Percentiles rank a stretch among this genome's conserved stretches.
These are phyloP conservation scores for Erebia palarica DNA, from an alignment of 2,888 invertebrate species.

Conservation along the genomic window DNA sequence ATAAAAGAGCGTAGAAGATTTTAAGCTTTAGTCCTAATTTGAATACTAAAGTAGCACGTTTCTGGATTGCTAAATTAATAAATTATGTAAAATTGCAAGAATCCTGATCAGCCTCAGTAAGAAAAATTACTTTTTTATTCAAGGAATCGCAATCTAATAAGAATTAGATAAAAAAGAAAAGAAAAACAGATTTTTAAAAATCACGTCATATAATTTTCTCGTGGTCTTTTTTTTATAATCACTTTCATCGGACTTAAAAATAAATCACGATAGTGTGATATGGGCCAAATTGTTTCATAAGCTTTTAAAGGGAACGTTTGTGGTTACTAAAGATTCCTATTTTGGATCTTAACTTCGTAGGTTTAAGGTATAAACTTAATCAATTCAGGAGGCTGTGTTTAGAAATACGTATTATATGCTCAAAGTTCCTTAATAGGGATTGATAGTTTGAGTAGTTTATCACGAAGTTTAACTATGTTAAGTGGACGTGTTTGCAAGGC, in stretches of 20 bases:
- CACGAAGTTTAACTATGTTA: slow-evolving; percentile 18
- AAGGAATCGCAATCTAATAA: too few species aligned
- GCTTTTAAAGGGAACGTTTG: slow-evolving; percentile 7
- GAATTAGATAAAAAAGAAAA: too few species aligned
- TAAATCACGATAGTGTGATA: slow-evolving; percentile 1
- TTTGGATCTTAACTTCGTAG: not conserved
- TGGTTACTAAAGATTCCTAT: not conserved
- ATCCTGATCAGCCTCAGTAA: not conserved
- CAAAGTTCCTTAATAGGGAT: slow-evolving; percentile 18
- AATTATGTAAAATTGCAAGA: not conserved
- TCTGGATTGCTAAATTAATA: not conserved
- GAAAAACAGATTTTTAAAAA: not conserved
- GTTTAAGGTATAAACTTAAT: not conserved
- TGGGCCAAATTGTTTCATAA: slow-evolving; percentile 16
- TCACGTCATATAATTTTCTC: too few species aligned
- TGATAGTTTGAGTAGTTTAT: slow-evolving; percentile 20
- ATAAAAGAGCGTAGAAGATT: slow-evolving; percentile 1
- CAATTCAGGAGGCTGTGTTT: not conserved
- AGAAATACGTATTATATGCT: slow-evolving; percentile 11
- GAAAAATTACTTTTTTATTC: not conserved
- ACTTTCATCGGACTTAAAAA: not conserved
- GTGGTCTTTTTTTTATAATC: too few species aligned
- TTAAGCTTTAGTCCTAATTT: slow-evolving; percentile 4
- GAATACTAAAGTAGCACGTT: slow-evolving; percentile 8
- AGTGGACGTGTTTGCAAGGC: slow-evolving; percentile 9